These are phyloP conservation scores for Galeopsomyia nigrocyanea DNA, from an alignment of 2,888 invertebrate genomes.

Conservation along the genomic window DNA sequence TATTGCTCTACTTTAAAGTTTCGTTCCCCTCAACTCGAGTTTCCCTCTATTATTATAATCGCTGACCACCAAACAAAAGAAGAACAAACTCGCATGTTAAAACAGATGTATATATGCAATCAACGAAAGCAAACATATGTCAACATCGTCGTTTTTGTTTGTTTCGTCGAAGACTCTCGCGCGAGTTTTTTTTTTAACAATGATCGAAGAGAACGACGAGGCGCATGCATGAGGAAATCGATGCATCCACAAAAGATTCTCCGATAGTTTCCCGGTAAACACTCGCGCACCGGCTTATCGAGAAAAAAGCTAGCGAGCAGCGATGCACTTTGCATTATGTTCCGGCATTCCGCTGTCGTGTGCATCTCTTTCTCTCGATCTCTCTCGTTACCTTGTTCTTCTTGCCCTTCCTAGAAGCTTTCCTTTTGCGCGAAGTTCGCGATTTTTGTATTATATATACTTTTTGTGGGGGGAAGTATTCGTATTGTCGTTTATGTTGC, in stretches of 20 bases:
- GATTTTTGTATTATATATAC: too few species aligned
- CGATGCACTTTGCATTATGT: not conserved
- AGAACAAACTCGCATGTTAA: too few species aligned
- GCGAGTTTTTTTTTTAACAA: not conserved
- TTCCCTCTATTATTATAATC: too few species aligned
- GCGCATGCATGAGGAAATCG: not conserved
- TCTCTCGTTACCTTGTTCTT: slow-evolving; percentile 53
- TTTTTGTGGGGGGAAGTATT: too few species aligned
- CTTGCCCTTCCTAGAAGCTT: slow-evolving; percentile 56
- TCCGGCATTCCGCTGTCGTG: slow-evolving; percentile 44
- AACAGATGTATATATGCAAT: too few species aligned
- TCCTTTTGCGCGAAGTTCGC: slow-evolving; percentile 55
- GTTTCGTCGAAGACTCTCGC: not conserved
- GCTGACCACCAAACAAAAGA: too few species aligned
- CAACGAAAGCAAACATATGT: too few species aligned
- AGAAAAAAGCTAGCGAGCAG: slow-evolving; percentile 3
- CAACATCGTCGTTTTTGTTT: too few species aligned
- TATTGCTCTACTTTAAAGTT: too few species aligned
- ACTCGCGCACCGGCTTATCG: not conserved
- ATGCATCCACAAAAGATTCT: not conserved
- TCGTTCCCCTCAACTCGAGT: too few species aligned
- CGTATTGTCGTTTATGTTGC: too few species aligned
- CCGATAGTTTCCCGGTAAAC: slow-evolving; percentile 6
- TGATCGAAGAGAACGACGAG: not conserved
- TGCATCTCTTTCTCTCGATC: slow-evolving; percentile 53